Evolutionary conservation across 2,113 vertebrate species (phyloP).

Genomic region (Boulengeromyrus knoepffleri): DNA sequence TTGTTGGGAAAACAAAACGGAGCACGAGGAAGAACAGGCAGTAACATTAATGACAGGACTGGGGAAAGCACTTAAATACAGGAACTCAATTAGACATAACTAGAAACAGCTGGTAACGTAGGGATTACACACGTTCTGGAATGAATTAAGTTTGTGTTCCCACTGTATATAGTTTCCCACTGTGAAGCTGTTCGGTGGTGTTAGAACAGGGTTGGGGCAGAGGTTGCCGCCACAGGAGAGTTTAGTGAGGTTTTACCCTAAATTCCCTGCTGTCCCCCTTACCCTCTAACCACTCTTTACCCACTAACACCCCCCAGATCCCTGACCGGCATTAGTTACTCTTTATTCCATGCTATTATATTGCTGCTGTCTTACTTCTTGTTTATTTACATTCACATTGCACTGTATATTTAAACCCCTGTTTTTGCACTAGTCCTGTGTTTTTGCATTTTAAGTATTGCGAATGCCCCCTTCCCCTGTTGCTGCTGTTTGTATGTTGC

Average conservation of each 20-base stretch:
- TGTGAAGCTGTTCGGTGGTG: neutral
- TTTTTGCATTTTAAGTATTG: neutral
- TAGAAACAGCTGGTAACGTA: no score
- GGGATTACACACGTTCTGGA: no score
- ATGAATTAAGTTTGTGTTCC: no score
- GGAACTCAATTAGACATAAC: no score
- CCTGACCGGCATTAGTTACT: neutral
- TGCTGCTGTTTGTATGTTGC: neutral
- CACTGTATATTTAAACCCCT: neutral
- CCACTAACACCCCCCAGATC: neutral
- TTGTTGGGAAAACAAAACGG: no score
- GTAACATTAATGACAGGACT: no score
- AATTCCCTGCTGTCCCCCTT: neutral
- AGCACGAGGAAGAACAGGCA: no score
- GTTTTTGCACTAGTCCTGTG: neutral
- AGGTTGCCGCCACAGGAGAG: neutral
- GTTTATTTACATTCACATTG: neutral
- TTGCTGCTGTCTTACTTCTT: neutral
- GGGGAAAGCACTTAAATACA: no score
- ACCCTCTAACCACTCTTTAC: neutral
- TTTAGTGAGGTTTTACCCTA: neutral
- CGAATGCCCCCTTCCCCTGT: neutral
- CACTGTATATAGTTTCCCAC: neutral
- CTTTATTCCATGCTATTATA: neutral
- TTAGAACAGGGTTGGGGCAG: neutral